Base-by-base conservation (phyloP, 2,888 invertebrate genomes). In the Pterobdella sp. region DNA sequence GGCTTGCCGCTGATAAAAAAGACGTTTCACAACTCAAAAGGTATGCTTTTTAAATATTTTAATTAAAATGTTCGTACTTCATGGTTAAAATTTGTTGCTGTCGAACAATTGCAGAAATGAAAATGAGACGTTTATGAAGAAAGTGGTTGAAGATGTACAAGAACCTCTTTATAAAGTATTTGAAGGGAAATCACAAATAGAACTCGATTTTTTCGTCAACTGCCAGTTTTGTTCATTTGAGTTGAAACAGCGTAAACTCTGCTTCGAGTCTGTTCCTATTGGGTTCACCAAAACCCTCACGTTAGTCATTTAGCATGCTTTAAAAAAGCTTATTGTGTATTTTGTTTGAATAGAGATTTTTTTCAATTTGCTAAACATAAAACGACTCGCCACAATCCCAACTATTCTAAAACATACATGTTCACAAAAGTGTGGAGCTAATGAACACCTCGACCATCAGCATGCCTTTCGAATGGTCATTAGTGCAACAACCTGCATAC, bases 181-280 rank as follows among this genome's bases (percentile, higher is more conserved):
- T 2, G 75, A 80, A 14, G 83, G 82, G 0, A 68, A 77, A 0
- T 78, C 82, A 35, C 79, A 78, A 65, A 75, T 84, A 3, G 82
- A 81, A 32, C 78, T 84, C 32, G 78, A 82, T 1, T 80, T 84
- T 7, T 80, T 79, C 10, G 83, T 81, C 26, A 79, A 78, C 36
- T 79, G 81, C 22, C 83, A 84, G 76, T 82, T 77, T 79, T 79
- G 81, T 76, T 80, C 82, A 77, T 81, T 77, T 77, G 79, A 81
- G 75, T 81, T 82, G 75, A 80, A 80, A 72, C 77, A 78, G 14
- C 80, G 81, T n/a, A 76, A 76, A 7, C 77, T 84, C 42, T 76
- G 79, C 76, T 84, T 82, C 79, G 79, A 80, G 72, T 83, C 83
- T 73, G 84, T 84, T 0, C 80, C 83, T 42, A 82, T 84, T 81